phyloP scores from a whole-genome alignment of 2,797 vertebrate genomes.

The Sparidentex hasta region DNA sequence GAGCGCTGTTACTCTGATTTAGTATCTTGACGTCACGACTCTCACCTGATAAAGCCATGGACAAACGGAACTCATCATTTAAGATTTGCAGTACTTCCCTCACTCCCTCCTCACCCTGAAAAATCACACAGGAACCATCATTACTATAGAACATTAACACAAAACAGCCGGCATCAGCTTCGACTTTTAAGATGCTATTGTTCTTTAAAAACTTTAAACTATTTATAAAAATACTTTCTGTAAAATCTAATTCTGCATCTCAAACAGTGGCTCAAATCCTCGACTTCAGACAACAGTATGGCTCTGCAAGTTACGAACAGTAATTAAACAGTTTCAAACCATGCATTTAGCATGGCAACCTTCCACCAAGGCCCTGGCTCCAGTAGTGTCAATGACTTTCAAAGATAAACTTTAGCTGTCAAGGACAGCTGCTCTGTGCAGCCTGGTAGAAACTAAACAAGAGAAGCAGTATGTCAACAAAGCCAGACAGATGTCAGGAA shows the following conservation, averaged over 20 bases:
- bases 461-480: not conserved
- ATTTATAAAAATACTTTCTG: no score
- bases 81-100: slow-evolving; percentile 91
- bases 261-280: not conserved
- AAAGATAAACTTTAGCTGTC: not conserved
- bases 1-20: not conserved
- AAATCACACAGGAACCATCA: slow-evolving; percentile 24
- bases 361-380: not conserved
- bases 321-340: not conserved
- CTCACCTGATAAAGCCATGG: slow-evolving; percentile 94
- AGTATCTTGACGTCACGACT: not conserved
- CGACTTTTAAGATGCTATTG: not conserved
- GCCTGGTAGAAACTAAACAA: not conserved
- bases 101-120: slow-evolving; percentile 93
- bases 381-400: not conserved
- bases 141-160: not conserved
- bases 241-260: not conserved
- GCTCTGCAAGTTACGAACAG: not conserved
- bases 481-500: not conserved
- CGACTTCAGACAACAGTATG: not conserved
- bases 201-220: not conserved
- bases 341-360: not conserved
- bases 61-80: slow-evolving; percentile 92
- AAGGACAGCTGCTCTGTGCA: not conserved
- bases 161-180: no score